phyloP scores from a whole-genome alignment of 2,113 vertebrate genomes.

The Cryptoleucopteryx plumbea region DNA sequence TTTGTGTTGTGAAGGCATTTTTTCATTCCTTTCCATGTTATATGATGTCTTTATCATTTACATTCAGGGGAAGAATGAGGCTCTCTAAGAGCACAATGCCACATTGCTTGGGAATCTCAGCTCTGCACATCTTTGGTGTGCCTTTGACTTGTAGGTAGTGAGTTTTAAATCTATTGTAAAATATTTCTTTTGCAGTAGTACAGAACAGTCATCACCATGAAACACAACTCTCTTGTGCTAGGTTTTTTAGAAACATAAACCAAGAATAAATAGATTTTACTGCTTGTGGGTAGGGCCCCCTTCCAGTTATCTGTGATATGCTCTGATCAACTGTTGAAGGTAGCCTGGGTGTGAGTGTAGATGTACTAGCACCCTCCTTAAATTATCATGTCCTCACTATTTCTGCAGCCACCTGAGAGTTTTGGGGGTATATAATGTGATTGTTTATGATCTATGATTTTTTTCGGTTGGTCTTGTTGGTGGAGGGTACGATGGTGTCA shows the following conservation, averaged over 20 bases:
- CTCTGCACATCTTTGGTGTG: background rate
- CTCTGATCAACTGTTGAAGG: background rate
- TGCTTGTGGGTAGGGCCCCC: background rate
- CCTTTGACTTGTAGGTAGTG: background rate
- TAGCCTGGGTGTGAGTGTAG: background rate
- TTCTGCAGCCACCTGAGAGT: background rate
- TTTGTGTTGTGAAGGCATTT: background rate
- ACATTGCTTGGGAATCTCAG: background rate
- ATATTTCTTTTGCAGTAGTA: background rate
- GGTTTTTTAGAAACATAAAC: background rate
- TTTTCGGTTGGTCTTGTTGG: fast-evolving
- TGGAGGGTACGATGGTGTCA: background rate
- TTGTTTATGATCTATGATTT: background rate
- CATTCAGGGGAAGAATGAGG: background rate
- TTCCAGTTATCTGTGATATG: background rate
- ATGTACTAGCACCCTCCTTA: background rate
- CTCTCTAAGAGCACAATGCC: background rate
- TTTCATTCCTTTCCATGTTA: background rate
- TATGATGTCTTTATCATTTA: background rate
- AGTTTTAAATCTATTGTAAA: background rate
- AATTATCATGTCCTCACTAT: background rate
- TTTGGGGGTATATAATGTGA: background rate
- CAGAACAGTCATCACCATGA: background rate
- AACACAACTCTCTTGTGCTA: background rate
- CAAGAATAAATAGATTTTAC: background rate